Percentiles rank a stretch among this genome's conserved stretches.
Conservation (phyloP, 1,140 invertebrate genomes). For the Himalopsyche phryganea region DNA sequence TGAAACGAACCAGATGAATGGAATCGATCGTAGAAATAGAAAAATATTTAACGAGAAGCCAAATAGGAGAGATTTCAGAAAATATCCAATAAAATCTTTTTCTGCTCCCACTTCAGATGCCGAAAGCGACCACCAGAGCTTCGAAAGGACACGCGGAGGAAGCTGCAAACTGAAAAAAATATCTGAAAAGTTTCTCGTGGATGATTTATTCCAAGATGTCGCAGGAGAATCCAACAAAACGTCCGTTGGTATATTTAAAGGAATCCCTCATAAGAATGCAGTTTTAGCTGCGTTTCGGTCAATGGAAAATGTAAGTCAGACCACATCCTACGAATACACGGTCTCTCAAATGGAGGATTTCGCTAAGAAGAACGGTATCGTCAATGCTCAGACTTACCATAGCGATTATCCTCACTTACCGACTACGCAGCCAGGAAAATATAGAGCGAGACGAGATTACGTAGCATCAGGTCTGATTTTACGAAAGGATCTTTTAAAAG, state of each 20-base stretch:
- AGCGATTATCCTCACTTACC: conserved; percentile 52
- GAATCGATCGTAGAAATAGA: neutral
- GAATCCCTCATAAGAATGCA: conserved; percentile 53
- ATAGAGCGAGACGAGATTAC: conserved; percentile 46
- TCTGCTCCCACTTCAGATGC: conserved; percentile 37
- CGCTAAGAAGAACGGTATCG: conserved; percentile 41
- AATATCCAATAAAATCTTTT: conserved; percentile 23
- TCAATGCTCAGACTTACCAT: conserved; percentile 49
- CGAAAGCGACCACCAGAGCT: conserved; percentile 15
- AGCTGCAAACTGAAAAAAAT: conserved; percentile 46
- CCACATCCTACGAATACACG: conserved; percentile 46
- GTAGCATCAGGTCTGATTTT: conserved; percentile 48
- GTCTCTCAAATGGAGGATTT: conserved; percentile 44
- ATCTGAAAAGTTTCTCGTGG: conserved; percentile 52
- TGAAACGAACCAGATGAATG: neutral
- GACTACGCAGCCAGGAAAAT: conserved; percentile 49
- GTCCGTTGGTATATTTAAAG: conserved; percentile 48
- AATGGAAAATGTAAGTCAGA: conserved; percentile 49
- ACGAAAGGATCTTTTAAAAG: conserved; percentile 45
- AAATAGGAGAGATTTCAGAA: conserved; percentile 8
- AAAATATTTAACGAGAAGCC: neutral
- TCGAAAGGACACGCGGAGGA: conserved; percentile 15
- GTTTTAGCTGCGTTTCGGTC: conserved; percentile 52
- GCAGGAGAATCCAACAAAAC: conserved; percentile 45
- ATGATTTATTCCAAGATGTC: conserved; percentile 51